A percentile compares a stretch with the other conserved stretches of the same genome.
Conservation (phyloP, 2,797 vertebrate genomes). For the Falco concolor region DNA sequence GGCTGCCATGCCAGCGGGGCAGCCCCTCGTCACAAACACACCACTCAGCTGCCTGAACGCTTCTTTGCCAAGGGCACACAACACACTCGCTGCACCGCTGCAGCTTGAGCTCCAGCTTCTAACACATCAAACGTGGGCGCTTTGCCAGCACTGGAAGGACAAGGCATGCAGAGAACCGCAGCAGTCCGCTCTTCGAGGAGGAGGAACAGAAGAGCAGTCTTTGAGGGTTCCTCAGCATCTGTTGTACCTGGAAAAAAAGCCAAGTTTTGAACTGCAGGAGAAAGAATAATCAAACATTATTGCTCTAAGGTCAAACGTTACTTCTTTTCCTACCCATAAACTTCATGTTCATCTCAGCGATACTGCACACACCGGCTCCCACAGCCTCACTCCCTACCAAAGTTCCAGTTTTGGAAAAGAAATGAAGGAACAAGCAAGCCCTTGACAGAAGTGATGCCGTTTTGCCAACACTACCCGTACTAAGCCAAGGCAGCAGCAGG, state of each 20-base stretch:
- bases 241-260: background rate
- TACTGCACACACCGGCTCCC: background rate
- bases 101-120: background rate
- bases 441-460: background rate
- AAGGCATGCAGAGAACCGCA: fast-evolving
- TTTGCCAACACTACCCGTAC: fast-evolving
- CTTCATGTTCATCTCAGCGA: background rate
- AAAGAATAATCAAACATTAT: background rate
- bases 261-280: background rate
- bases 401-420: background rate
- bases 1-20: fast-evolving
- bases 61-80: background rate
- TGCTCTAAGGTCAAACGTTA: background rate
- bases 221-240: background rate
- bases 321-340: background rate
- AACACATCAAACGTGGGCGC: background rate
- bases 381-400: too few relatives aligned
- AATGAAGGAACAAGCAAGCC: background rate
- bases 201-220: background rate
- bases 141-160: background rate
- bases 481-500: background rate
- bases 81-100: background rate
- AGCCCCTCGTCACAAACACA: background rate
- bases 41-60: background rate
- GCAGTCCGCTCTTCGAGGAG: fast-evolving